Conservation (phyloP, 2,797 vertebrate species). For the Neomorphus geoffroyi region DNA sequence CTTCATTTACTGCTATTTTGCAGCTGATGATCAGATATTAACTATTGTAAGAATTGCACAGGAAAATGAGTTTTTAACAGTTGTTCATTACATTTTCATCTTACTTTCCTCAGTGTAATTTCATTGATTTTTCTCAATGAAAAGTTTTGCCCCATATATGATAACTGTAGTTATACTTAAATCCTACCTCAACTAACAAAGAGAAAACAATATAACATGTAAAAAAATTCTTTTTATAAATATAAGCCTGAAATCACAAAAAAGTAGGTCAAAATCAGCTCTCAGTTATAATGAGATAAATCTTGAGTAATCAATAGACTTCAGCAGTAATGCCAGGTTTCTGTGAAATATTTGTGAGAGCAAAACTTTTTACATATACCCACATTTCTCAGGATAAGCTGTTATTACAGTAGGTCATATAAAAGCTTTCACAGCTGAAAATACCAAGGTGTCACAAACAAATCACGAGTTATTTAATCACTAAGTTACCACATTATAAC, state of each 20-base stretch:
- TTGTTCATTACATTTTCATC: neutral
- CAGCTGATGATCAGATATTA: neutral
- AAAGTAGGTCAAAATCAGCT: neutral
- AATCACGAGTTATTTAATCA: neutral
- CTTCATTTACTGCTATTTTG: neutral
- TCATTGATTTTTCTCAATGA: neutral
- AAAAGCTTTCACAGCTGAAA: neutral
- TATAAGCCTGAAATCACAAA: neutral
- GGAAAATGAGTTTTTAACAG: neutral
- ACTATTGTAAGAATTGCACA: neutral
- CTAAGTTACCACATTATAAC: neutral
- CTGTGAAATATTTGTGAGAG: neutral
- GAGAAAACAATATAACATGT: neutral
- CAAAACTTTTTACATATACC: neutral
- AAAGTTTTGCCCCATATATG: neutral
- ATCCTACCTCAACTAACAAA: neutral
- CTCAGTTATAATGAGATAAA: neutral
- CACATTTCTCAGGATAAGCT: neutral
- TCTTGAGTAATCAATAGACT: neutral
- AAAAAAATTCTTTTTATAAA: neutral
- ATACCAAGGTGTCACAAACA: neutral
- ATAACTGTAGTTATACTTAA: neutral
- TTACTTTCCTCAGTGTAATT: neutral
- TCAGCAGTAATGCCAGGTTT: neutral
- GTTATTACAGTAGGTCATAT: neutral